These are phyloP conservation scores for Proales similis DNA, from an alignment of 1,140 invertebrate genomes.

Conservation along the genomic window DNA sequence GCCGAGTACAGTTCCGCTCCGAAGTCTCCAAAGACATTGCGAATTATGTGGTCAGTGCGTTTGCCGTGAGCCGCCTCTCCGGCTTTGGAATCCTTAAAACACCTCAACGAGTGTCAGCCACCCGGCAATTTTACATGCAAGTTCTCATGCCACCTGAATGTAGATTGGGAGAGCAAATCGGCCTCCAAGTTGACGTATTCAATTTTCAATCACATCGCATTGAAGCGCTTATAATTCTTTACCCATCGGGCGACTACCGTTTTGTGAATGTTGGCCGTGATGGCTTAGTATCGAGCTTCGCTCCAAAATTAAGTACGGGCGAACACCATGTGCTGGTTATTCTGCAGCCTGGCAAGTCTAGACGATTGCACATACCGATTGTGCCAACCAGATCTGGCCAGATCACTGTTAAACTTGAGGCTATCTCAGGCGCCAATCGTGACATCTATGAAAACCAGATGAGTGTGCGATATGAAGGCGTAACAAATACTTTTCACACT, in stretches of 20 bases:
- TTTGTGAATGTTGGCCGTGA: conserved; percentile 87
- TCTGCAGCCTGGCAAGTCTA: conserved; percentile 1
- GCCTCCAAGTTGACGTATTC: conserved; percentile 80
- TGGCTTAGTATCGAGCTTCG: conserved; percentile 66
- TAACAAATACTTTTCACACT: conserved; percentile 82
- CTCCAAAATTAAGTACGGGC: conserved; percentile 55
- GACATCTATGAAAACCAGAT: conserved; percentile 2
- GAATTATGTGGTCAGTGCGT: conserved; percentile 83
- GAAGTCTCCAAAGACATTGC: conserved; percentile 75
- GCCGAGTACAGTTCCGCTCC: conserved; percentile 63
- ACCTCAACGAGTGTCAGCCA: conserved; percentile 62
- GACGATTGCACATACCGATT: conserved; percentile 39
- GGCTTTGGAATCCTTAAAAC: conserved; percentile 76
- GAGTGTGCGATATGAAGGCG: conserved; percentile 68
- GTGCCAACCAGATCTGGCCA: conserved; percentile 39
- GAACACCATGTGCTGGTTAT: conserved; percentile 32
- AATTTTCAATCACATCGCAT: conserved; percentile 56
- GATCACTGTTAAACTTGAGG: conserved; percentile 10
- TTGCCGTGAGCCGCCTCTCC: conserved; percentile 72
- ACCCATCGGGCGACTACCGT: conserved; percentile 70
- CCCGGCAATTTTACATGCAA: conserved; percentile 84
- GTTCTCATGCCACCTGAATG: conserved; percentile 79
- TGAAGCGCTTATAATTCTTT: conserved; percentile 74
- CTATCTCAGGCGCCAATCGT: not conserved
- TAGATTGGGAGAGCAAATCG: conserved; percentile 83